Percentiles rank a stretch among this genome's conserved stretches.
phyloP scores from a whole-genome alignment of 2,113 vertebrate species.

The Charina bottae region DNA sequence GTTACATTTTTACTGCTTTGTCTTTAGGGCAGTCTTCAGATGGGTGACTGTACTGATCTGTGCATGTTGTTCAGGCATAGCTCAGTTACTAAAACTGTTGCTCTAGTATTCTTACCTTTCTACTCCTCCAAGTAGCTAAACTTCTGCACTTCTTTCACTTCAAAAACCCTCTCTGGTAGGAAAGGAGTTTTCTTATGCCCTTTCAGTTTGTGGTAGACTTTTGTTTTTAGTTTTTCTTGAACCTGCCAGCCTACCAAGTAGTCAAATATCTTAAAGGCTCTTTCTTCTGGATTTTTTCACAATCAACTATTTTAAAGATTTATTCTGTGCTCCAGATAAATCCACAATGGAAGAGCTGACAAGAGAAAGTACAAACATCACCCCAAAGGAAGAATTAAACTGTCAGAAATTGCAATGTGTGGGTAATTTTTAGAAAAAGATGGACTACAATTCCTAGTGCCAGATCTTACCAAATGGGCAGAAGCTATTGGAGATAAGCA shows the following conservation, averaged over 20 bases:
- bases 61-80: neutral
- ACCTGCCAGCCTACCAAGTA: neutral
- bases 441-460: neutral
- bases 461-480: too few relatives aligned
- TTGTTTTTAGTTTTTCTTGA: neutral
- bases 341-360: neutral
- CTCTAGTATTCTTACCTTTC: slow-evolving; percentile 5
- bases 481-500: too few relatives aligned
- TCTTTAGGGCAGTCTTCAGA: neutral
- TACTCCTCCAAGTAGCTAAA: slow-evolving; percentile 8
- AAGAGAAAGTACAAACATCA: neutral
- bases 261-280: neutral
- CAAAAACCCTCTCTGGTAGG: neutral
- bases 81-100: neutral
- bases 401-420: neutral
- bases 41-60: neutral
- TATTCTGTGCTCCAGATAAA: neutral
- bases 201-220: neutral
- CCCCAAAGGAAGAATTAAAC: neutral
- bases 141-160: neutral
- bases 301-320: neutral
- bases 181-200: slow-evolving; percentile 1
- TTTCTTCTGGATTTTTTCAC: neutral
- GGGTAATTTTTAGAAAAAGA: neutral
- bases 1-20: neutral